These are phyloP conservation scores for Agapostemon virescens DNA, from an alignment of 2,888 invertebrate genomes.

Conservation along the genomic window DNA sequence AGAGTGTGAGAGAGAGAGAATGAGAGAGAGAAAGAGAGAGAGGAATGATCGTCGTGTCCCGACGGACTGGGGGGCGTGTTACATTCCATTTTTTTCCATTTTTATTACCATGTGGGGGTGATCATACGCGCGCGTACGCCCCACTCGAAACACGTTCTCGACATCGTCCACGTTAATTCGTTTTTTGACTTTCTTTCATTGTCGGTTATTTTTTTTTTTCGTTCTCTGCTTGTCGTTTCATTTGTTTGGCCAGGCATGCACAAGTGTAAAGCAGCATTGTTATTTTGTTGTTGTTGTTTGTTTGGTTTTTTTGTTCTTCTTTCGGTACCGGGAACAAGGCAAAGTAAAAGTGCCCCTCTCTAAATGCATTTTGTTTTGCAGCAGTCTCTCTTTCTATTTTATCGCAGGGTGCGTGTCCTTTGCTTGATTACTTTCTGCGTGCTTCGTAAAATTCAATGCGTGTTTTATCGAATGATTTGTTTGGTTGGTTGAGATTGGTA, in stretches of 20 bases:
- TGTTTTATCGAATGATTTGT: conserved; percentile 59
- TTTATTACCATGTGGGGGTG: conserved; percentile 12
- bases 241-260: conserved; percentile 64
- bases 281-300: conserved; percentile 26
- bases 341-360: conserved; percentile 70
- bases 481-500: conserved; percentile 20
- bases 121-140: conserved; percentile 26
- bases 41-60: conserved; percentile 24
- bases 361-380: conserved; percentile 73
- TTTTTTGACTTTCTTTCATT: conserved; percentile 2
- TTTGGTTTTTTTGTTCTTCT: conserved; percentile 20
- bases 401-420: conserved; percentile 71
- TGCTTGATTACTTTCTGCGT: conserved; percentile 70
- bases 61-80: conserved; percentile 44
- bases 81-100: background rate
- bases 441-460: conserved; percentile 73
- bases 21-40: conserved; percentile 47
- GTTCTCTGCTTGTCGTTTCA: background rate
- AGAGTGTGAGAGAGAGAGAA: conserved; percentile 44
- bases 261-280: conserved; percentile 62
- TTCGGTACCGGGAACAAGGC: conserved; percentile 69
- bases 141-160: conserved; percentile 49
- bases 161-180: conserved; percentile 64
- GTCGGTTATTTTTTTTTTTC: background rate
- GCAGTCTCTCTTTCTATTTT: conserved; percentile 73